A percentile compares a stretch with the other conserved stretches of the same genome.
Evolutionary conservation across 2,113 vertebrate species (phyloP).

Genomic region (Macroglossus sobrinus): DNA sequence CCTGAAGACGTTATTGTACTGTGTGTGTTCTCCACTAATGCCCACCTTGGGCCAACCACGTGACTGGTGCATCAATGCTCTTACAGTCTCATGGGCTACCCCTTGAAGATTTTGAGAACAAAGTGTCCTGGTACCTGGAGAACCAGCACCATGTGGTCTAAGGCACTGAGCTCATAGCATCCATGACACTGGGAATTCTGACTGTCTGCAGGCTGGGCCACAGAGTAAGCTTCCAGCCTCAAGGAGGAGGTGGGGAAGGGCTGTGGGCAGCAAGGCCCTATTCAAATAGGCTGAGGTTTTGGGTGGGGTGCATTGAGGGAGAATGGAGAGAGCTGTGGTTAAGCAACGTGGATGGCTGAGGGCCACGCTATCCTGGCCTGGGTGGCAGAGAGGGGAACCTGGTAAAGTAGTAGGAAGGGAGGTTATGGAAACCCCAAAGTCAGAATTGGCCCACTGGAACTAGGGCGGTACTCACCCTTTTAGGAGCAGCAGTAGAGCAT

Average conservation of each 20-base stretch:
- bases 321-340: slow-evolving; percentile 34
- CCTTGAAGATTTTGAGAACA: neutral
- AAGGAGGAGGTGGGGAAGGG: neutral
- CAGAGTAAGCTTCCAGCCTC: neutral
- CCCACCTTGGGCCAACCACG: neutral
- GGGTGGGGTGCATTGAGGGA: neutral
- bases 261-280: neutral
- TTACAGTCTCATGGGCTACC: neutral
- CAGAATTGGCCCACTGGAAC: neutral
- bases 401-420: neutral
- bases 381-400: neutral
- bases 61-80: neutral
- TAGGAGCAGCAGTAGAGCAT: neutral
- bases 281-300: slow-evolving; percentile 53
- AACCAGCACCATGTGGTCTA: neutral
- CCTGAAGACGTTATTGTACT: neutral
- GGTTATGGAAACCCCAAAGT: neutral
- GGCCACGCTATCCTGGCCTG: neutral
- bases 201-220: neutral
- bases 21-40: neutral
- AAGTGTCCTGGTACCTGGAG: neutral
- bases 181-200: neutral
- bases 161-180: neutral
- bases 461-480: neutral
- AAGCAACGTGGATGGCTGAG: slow-evolving; percentile 23